A percentile compares a stretch with the other conserved stretches of the same genome.
Conservation (phyloP, 1,140 invertebrate genomes). For the Aporrectodea caliginosa region DNA sequence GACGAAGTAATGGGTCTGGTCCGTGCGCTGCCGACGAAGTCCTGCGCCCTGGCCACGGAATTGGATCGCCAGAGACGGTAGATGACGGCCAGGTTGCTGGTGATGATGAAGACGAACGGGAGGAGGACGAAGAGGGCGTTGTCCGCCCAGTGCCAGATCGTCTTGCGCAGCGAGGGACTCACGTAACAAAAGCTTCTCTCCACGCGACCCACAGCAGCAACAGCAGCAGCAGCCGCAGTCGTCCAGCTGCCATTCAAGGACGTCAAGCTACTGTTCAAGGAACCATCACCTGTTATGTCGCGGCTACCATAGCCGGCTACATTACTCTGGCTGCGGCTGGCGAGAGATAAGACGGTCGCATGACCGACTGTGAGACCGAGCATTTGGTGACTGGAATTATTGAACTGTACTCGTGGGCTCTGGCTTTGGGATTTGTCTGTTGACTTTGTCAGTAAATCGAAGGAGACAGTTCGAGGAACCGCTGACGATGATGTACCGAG, state of each 20-base stretch:
- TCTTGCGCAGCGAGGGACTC: neutral
- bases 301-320: too few species aligned
- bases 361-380: neutral
- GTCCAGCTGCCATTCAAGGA: too few species aligned
- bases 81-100: constrained; percentile 23
- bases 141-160: constrained; percentile 12
- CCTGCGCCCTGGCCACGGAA: neutral
- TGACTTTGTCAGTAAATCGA: too few species aligned
- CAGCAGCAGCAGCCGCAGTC: too few species aligned
- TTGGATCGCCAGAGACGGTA: neutral
- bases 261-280: too few species aligned
- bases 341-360: neutral
- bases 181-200: neutral
- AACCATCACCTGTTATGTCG: too few species aligned
- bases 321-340: neutral
- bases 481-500: neutral
- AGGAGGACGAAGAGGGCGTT: neutral
- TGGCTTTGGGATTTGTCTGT: too few species aligned
- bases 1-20: constrained; percentile 31
- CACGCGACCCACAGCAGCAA: too few species aligned
- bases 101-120: constrained; percentile 23
- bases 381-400: neutral
- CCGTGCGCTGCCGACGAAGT: constrained; percentile 1
- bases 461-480: neutral
- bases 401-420: neutral